phyloP scores from a whole-genome alignment of 2,888 invertebrate species.

The Leptinotarsa haldemani region DNA sequence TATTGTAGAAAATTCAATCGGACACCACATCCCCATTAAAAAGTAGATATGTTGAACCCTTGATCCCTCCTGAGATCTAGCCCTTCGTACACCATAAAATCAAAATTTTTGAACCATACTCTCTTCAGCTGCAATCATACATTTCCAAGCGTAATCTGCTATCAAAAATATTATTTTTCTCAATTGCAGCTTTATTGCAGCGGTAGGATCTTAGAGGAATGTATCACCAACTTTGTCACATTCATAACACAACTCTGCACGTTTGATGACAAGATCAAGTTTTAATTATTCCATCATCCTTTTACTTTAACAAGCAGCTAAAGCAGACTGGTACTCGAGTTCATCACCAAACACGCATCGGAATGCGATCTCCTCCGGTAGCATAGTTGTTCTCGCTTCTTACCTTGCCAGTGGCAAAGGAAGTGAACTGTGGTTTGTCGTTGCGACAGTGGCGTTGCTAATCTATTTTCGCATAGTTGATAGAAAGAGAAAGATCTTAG shows the following conservation, averaged over 20 bases:
- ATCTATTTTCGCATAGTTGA: neutral
- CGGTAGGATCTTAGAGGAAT: neutral
- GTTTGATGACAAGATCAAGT: conserved; percentile 1
- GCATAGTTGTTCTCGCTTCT: conserved; percentile 32
- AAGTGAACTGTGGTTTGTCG: conserved; percentile 24
- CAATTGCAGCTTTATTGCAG: too few relatives aligned
- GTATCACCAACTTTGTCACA: neutral
- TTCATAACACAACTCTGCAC: neutral
- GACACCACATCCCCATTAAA: too few relatives aligned
- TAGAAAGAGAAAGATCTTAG: too few relatives aligned
- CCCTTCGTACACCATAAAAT: too few relatives aligned
- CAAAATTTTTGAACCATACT: too few relatives aligned
- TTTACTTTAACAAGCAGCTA: conserved; percentile 29
- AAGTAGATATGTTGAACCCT: too few relatives aligned
- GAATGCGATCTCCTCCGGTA: conserved; percentile 32
- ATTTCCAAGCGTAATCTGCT: too few relatives aligned
- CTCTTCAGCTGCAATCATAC: too few relatives aligned
- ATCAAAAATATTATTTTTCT: too few relatives aligned
- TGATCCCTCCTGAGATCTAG: too few relatives aligned
- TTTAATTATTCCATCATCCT: conserved; percentile 20
- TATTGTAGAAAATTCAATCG: too few relatives aligned
- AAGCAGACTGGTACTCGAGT: conserved; percentile 26
- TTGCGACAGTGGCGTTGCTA: conserved; percentile 6
- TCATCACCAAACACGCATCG: conserved; percentile 28
- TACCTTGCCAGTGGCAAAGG: conserved; percentile 30